phyloP scores from a whole-genome alignment of 1,140 invertebrate genomes.

The Meteorus sp. region DNA sequence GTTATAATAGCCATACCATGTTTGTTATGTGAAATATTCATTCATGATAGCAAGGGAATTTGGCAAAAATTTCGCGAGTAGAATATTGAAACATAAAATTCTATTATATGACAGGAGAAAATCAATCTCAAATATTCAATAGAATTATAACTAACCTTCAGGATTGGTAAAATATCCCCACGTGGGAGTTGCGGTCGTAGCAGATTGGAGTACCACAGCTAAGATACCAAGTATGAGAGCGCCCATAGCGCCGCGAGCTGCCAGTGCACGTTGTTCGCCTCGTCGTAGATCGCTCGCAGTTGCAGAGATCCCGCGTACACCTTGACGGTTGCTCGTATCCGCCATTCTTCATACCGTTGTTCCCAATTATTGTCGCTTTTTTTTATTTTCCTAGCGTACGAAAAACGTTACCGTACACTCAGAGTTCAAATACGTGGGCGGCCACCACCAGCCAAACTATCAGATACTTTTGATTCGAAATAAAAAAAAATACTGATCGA shows the following conservation, averaged over 20 bases:
- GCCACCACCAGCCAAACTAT: no score
- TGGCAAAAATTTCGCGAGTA: no score
- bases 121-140: no score
- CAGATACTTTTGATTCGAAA: no score
- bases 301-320: constrained; percentile 52
- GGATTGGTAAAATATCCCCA: constrained; percentile 79
- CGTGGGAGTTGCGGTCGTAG: constrained; percentile 74
- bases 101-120: no score
- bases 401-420: neutral
- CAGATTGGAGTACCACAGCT: constrained; percentile 70
- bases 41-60: no score
- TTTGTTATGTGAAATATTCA: no score
- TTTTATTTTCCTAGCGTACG: neutral
- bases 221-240: constrained; percentile 75
- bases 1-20: no score
- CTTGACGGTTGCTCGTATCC: constrained; percentile 51
- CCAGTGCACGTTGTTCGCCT: constrained; percentile 50
- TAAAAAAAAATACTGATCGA: no score
- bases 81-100: no score
- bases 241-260: constrained; percentile 62
- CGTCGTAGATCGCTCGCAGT: constrained; percentile 48
- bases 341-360: constrained; percentile 56
- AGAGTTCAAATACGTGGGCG: neutral
- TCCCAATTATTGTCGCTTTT: constrained; percentile 15
- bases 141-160: constrained; percentile 55